Base-by-base conservation (phyloP, 2,113 vertebrate species). In the Prolemur simus region DNA sequence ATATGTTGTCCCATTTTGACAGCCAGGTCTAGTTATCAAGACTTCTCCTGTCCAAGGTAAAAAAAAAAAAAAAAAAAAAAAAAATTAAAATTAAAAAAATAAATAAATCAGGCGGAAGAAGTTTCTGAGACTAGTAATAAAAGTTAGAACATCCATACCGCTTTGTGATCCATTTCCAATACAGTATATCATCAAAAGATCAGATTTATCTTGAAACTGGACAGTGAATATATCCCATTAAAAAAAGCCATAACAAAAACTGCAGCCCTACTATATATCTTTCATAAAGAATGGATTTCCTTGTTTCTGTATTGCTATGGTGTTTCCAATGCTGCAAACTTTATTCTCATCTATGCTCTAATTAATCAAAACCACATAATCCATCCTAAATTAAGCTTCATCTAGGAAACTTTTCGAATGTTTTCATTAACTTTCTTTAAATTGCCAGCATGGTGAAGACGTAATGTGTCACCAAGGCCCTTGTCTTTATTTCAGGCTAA, bases 1-100 rank as follows among this genome's bases (percentile, higher is more conserved):
- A 97, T 98, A 99, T 98, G 98, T 98, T 98, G 98, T 98, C 98
- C 97, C 27, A 13, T 97, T 98, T 98, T 98, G 97, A 98, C 97
- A 97, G 95, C 96, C 97, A 98, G 98, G 97, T 98, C 98, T 97
- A 98, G 97, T 98, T 99, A 98, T 97, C 95, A 98, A 84, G 87
- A 74, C 39, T 69, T 91, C 42, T 91, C 32, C 71, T 88, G 58
- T 76, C n/a, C 4, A 83, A 6, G 8, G 73, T 69, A 96, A 96
- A 87, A 58, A 58, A 21, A 20, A 60, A 58, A 58, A 27, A 5
- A 5, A 96, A 87, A 58, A 58, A 96, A 96, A 87, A 58, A 58
- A 29, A 60, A 60, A 42, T 42, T 42, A 42, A 60, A 58, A 56
- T 20, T 25, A 60, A 60, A 25, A 25, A 56, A 56, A 58, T 23